Conservation (phyloP, 2,797 vertebrate genomes). For the Bradypodion ventrale region DNA sequence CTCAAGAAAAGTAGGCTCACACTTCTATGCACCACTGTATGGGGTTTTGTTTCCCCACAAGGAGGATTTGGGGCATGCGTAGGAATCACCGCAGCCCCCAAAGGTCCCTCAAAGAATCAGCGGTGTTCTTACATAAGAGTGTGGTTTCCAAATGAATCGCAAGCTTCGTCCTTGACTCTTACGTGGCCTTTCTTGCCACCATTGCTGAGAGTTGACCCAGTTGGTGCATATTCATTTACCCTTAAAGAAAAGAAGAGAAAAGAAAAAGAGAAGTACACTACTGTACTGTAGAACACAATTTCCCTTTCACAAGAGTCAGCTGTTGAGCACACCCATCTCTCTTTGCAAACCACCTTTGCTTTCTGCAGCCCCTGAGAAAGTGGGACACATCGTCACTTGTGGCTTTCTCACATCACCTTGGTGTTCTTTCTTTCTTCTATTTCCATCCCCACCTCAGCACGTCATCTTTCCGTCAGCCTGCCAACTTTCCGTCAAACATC, state of each 20-base stretch:
- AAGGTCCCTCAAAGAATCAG: background rate
- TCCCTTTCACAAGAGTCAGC: background rate
- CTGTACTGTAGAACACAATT: background rate
- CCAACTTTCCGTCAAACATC: background rate
- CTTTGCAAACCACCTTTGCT: background rate
- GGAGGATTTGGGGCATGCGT: background rate
- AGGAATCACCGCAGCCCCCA: too few species aligned
- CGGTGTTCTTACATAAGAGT: background rate
- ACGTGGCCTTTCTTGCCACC: background rate
- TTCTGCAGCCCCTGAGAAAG: background rate
- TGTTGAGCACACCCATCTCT: background rate
- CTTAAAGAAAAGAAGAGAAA: background rate
- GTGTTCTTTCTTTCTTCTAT: background rate
- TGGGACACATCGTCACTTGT: constrained; percentile 10
- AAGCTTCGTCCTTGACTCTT: background rate
- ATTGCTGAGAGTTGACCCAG: background rate
- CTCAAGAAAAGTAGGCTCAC: too few species aligned
- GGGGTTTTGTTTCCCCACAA: background rate
- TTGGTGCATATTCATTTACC: too few species aligned
- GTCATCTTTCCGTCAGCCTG: background rate
- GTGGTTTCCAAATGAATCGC: background rate
- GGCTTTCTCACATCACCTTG: background rate
- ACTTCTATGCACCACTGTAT: background rate
- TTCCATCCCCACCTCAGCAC: background rate
- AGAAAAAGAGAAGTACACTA: background rate